Conservation (phyloP, 1,140 invertebrate genomes). For the Adoxophyes honmai region DNA sequence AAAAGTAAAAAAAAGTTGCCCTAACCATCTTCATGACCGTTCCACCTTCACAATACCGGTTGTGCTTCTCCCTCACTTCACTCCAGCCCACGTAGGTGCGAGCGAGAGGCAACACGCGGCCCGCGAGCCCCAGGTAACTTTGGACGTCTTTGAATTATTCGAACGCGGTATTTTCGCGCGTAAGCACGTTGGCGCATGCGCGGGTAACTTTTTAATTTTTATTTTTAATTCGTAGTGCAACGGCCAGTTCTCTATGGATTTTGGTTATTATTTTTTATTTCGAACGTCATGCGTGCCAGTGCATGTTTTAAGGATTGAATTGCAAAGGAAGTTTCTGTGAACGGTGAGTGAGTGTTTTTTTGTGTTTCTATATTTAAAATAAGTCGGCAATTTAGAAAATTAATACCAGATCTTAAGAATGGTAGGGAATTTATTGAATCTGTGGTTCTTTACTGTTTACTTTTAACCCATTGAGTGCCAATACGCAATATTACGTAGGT, state of each 20-base stretch:
- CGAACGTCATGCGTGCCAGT: not conserved
- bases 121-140: constrained; percentile 58
- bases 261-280: not conserved
- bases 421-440: too few species aligned
- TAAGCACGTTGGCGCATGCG: constrained; percentile 58
- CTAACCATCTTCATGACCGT: constrained; percentile 45
- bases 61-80: constrained; percentile 31
- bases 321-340: constrained; percentile 8
- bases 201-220: constrained; percentile 20
- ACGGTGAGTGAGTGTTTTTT: not conserved
- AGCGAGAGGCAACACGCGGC: constrained; percentile 39
- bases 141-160: constrained; percentile 51
- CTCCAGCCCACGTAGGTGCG: constrained; percentile 3
- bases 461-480: too few species aligned
- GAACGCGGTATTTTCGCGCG: constrained; percentile 68
- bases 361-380: too few species aligned
- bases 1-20: constrained; percentile 45
- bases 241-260: not conserved
- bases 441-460: too few species aligned
- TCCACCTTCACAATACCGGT: constrained; percentile 53
- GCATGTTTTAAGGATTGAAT: constrained; percentile 8
- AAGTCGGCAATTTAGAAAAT: too few species aligned
- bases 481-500: too few species aligned
- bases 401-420: too few species aligned
- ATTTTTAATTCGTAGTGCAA: constrained; percentile 21